phyloP scores from a whole-genome alignment of 2,888 invertebrate species.

The Andrena marginata region DNA sequence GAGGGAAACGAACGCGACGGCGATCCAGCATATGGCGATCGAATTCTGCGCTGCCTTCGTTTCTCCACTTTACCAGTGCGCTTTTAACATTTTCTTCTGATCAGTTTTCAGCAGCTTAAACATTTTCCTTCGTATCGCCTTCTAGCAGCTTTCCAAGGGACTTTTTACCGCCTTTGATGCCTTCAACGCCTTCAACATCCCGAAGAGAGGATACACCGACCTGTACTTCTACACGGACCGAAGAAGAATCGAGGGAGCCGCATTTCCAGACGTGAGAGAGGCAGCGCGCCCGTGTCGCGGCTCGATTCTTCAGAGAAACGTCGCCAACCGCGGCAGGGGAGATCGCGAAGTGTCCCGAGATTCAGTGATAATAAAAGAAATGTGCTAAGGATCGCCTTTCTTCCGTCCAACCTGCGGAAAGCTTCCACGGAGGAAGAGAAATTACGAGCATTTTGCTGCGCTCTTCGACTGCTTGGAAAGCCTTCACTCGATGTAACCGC shows the following conservation, averaged over 20 bases:
- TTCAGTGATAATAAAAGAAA: slow-evolving; percentile 44
- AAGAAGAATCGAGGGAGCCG: slow-evolving; percentile 27
- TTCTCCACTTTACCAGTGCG: neutral
- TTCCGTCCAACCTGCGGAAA: neutral
- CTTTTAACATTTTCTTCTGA: neutral
- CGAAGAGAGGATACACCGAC: neutral
- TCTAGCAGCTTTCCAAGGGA: neutral
- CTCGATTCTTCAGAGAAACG: slow-evolving; percentile 16
- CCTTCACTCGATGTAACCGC: slow-evolving; percentile 20
- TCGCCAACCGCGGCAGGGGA: neutral
- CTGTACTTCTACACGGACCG: neutral
- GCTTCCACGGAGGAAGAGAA: slow-evolving; percentile 13
- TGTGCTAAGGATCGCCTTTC: slow-evolving; percentile 28
- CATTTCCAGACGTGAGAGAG: slow-evolving; percentile 19
- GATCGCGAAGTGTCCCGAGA: slow-evolving; percentile 48
- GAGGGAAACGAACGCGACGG: no score
- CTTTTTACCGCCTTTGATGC: neutral
- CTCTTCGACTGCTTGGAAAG: slow-evolving; percentile 7
- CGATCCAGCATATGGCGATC: no score
- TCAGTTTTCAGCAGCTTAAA: neutral
- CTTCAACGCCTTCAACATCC: neutral
- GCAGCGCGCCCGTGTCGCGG: neutral
- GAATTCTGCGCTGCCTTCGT: neutral
- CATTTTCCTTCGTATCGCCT: neutral
- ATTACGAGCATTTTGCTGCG: slow-evolving; percentile 30